phyloP scores from a whole-genome alignment of 23 tunicate species.

The Pegea sp. region DNA sequence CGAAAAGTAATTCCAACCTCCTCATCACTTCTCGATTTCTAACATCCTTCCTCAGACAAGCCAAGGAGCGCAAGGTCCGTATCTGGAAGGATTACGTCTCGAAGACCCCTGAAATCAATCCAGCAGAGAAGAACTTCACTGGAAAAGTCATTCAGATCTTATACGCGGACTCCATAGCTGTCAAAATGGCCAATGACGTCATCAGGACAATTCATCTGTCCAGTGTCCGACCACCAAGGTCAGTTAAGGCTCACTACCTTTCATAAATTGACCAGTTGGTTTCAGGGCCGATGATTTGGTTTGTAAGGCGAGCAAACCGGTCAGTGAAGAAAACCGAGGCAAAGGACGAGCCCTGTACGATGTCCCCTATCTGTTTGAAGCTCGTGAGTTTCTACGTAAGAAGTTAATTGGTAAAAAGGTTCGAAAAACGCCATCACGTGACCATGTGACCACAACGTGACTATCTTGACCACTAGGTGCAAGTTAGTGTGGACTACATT shows the following conservation, averaged over 20 bases:
- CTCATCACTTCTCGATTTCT: too few relatives aligned
- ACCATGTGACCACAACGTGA: too few relatives aligned
- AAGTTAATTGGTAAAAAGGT: conserved; percentile 94
- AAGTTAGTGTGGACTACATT: conserved; percentile 65
- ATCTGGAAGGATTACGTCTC: conserved; percentile 88
- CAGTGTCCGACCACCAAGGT: conserved; percentile 88
- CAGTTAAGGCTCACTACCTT: neutral
- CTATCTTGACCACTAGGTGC: too few relatives aligned
- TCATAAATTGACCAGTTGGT: neutral
- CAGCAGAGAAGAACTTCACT: conserved; percentile 34
- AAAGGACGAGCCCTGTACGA: conserved; percentile 60
- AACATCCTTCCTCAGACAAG: conserved; percentile 23
- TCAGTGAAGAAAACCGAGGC: conserved; percentile 3
- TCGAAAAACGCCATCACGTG: too few relatives aligned
- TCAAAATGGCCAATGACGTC: conserved; percentile 22
- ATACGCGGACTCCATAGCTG: conserved; percentile 87
- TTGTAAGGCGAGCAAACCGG: conserved; percentile 16
- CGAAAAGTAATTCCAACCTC: too few relatives aligned
- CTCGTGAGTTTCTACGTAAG: conserved; percentile 83
- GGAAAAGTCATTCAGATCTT: conserved; percentile 90
- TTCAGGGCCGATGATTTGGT: conserved; percentile 42
- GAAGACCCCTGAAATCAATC: conserved; percentile 13
- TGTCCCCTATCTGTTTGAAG: conserved; percentile 97
- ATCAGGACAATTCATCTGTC: conserved; percentile 59
- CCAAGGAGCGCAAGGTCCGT: conserved; percentile 63